Evolutionary conservation across 2,888 invertebrate species (phyloP), one percentile per base, ranked within the genome.

Genomic region (Orthosia gracilis): DNA sequence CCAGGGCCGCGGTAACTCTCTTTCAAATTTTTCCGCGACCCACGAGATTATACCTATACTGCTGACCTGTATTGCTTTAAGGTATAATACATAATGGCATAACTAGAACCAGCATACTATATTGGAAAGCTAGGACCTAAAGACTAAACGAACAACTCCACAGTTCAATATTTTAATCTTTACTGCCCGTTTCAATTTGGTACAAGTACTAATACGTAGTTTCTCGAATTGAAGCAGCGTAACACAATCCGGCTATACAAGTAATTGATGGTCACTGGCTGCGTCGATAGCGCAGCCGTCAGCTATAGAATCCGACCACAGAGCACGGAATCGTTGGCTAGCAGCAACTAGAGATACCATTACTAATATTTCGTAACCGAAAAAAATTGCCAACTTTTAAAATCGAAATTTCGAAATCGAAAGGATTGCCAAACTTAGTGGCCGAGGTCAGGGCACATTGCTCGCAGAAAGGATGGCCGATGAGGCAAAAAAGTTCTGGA

Each of bases 231-330:
- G 85, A 81, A 81, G 62, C 77, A 69, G 68, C 70, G 69, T 74
- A 73, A 84, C 74, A 84, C 70, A 80, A 76, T 73, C 69, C 72
- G 61, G 62, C 65, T 76, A 58, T 64, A 31, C 64, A 54, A 69
- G 69, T 74, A 82, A 76, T 69, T 74, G 76, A 82, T 91, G 87
- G 89, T 71, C 85, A 87, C 87, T 82, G 64, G 68, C 85, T 81
- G 59, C 54, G 84, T 71, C 80, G 87, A 89, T 88, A 89, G 79
- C 78, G 83, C 84, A 87, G 74, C 85, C 78, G 74, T 83, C 80
- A 80, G 80, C 75, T 68, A 61, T 88, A 88, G 88, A 88, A 86
- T 88, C 86, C 84, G 74, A 88, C n/a, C 59, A 59, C 3, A 61
- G 61, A 45, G 9, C 59, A 4, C 13, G 3, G 59, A 59, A 26